A percentile compares a stretch with the other conserved stretches of the same genome.
Evolutionary conservation across 1,140 invertebrate species (phyloP).

Genomic region (Anagrus nilaparvatae): DNA sequence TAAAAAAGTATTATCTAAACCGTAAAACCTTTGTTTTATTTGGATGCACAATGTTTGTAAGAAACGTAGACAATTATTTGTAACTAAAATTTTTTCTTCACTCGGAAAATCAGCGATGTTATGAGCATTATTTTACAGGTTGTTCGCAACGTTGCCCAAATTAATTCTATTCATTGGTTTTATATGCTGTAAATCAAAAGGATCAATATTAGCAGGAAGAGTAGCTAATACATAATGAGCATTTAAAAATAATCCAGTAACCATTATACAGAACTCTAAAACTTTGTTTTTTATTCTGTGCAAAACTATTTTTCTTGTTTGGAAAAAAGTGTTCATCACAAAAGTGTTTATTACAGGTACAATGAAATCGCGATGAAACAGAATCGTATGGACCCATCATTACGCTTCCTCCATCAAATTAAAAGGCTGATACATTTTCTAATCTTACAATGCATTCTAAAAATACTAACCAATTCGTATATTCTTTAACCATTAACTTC

Average conservation of each 20-base stretch:
- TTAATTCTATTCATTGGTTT: constrained; percentile 1
- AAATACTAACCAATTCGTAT: background rate
- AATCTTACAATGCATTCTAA: constrained; percentile 4
- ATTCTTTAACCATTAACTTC: background rate
- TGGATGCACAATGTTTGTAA: background rate
- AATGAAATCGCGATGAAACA: constrained; percentile 17
- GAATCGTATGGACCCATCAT: constrained; percentile 32
- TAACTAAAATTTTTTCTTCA: background rate
- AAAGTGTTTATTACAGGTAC: constrained; percentile 12
- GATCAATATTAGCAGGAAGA: constrained; percentile 4
- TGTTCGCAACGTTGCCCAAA: constrained; percentile 1
- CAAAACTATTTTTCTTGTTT: constrained; percentile 8
- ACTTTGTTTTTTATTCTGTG: constrained; percentile 5
- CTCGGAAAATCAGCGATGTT: background rate
- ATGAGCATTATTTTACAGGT: constrained; percentile 4
- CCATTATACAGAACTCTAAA: constrained; percentile 4
- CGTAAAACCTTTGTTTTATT: background rate
- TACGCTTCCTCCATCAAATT: constrained; percentile 27
- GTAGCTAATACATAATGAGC: constrained; percentile 4
- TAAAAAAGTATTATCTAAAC: background rate
- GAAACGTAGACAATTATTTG: background rate
- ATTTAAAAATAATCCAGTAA: background rate
- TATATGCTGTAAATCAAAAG: background rate
- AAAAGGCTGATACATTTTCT: constrained; percentile 31
- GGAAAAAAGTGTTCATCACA: constrained; percentile 16